A percentile compares a stretch with the other conserved stretches of the same genome.
These are phyloP conservation scores for Pseudopipra pipra DNA, from an alignment of 2,113 vertebrate species.

Conservation along the genomic window DNA sequence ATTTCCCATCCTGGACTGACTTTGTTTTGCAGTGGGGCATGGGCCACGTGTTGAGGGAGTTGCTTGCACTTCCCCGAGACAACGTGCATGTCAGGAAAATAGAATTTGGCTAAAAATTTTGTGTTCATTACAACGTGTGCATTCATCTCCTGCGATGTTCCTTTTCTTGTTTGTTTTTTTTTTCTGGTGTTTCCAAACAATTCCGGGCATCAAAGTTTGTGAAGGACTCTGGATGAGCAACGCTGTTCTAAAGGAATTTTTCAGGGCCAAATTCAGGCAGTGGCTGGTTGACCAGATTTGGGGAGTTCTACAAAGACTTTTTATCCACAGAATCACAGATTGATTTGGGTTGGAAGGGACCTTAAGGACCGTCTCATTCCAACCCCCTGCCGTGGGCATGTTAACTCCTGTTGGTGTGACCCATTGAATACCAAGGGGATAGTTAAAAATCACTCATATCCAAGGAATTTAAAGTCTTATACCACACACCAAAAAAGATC, in stretches of 20 bases:
- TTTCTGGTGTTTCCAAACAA: slow-evolving; percentile 20
- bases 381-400: accelerated
- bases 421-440: not conserved
- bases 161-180: not conserved
- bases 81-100: slow-evolving; percentile 26
- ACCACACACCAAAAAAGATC: not conserved
- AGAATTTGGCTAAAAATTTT: not conserved
- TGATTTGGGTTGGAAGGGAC: not conserved
- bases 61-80: not conserved
- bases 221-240: not conserved
- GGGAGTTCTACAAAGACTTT: not conserved
- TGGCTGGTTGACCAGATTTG: not conserved
- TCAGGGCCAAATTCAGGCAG: not conserved
- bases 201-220: not conserved
- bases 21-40: slow-evolving; percentile 20
- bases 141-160: not conserved
- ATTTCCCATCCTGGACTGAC: not conserved
- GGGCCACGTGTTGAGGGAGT: not conserved
- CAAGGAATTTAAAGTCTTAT: not conserved
- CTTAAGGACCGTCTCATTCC: not conserved
- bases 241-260: not conserved
- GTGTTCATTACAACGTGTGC: not conserved
- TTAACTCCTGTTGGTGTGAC: not conserved
- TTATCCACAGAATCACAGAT: not conserved
- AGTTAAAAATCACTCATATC: not conserved